phyloP scores from a whole-genome alignment of 2,888 invertebrate species.

The Meliscaeva auricollis region DNA sequence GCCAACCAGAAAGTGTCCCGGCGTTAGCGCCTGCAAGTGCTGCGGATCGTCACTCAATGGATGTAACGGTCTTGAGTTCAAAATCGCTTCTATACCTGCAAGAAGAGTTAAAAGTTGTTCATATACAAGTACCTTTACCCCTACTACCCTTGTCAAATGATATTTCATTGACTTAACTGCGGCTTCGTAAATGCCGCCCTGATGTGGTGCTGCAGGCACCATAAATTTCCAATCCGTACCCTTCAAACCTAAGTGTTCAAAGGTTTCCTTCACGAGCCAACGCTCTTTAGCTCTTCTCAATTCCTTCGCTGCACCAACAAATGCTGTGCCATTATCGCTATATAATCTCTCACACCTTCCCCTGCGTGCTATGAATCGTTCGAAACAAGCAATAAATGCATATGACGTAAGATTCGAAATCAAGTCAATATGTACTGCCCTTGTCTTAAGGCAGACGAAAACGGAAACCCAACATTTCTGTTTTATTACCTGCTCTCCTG shows the following conservation, averaged over 20 bases:
- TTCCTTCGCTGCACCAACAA: conserved; percentile 77
- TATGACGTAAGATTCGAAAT: not conserved
- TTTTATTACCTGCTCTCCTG: conserved; percentile 5
- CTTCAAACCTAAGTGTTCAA: not conserved
- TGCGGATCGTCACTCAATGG: conserved; percentile 2
- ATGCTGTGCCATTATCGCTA: conserved; percentile 78
- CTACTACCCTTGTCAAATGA: not conserved
- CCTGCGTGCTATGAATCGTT: conserved; percentile 77
- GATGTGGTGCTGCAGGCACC: conserved; percentile 47
- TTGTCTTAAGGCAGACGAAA: not conserved
- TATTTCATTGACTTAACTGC: conserved; percentile 58
- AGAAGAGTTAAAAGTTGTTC: not conserved
- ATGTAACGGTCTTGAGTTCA: conserved; percentile 6
- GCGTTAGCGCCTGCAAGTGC: conserved; percentile 12
- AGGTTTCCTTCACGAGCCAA: not conserved
- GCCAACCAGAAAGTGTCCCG: conserved; percentile 18
- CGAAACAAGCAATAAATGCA: conserved; percentile 39
- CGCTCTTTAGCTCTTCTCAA: conserved; percentile 17
- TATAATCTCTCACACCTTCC: conserved; percentile 76
- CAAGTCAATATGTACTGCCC: not conserved
- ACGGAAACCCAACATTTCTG: conserved; percentile 10
- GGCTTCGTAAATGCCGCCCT: conserved; percentile 63
- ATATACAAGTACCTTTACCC: not conserved
- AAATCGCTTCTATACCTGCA: not conserved
- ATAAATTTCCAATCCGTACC: not conserved